Base-by-base conservation (phyloP, 2,888 invertebrate species). In the Diachrysia chrysitis region DNA sequence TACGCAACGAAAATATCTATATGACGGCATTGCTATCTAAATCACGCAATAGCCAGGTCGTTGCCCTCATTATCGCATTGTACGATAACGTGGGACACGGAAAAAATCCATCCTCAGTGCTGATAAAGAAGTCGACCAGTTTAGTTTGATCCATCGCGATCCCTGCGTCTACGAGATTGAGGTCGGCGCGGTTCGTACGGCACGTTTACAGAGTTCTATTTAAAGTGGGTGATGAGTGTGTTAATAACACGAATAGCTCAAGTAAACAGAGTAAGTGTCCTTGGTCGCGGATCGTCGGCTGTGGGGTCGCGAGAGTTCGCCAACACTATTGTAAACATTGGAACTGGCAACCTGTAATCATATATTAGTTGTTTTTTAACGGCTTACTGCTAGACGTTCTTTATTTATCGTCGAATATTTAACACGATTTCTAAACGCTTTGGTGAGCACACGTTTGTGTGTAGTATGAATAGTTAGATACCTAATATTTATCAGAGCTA, bases 1-100 rank as follows among this genome's bases (percentile, higher is more conserved):
- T 65, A 66, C 56, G 32, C 53, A 66, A 74, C 79, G 65, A 67
- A 79, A 77, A 71, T 84, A 81, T 82, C 74, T 79, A 67, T 66
- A 83, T 83, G 85, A 84, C 77, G 78, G 77, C 83, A 80, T 82
- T 79, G 78, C 82, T 90, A 89, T 88, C 90, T 87, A 85, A 87
- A 89, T 91, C 90, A 91, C 88, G 90, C 89, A 89, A 90, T 83
- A 85, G 79, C 76, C 76, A 85, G 94, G 91, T 93, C 92, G 83
- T 88, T 89, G 91, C 84, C 89, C 93, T 86, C 87, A 85, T 90
- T 93, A 94, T 93, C 94, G 82, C 86, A 85, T 89, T 89, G 88
- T 83, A 87, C 89, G 94, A 94, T 95, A 93, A 91, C 89, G 87
- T 88, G 84, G 79, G 88, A 90, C 83, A 90, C 91, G 92, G 91